A percentile compares a stretch with the other conserved stretches of the same genome.
Conservation (phyloP, 2,113 vertebrate species). For the Mobula hypostoma region DNA sequence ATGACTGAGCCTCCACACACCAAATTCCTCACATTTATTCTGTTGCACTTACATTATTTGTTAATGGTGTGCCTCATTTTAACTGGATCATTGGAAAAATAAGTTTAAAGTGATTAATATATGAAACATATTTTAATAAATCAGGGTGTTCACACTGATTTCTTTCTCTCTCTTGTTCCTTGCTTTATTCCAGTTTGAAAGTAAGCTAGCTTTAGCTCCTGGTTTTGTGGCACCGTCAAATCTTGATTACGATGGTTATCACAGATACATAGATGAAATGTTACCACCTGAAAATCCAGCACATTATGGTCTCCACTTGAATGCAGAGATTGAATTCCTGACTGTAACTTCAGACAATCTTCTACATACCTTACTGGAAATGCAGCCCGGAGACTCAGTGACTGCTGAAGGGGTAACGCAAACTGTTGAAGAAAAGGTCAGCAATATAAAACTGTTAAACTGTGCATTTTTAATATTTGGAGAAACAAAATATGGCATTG, state of each 20-base stretch:
- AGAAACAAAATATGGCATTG: neutral
- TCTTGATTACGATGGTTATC: conserved; percentile 56
- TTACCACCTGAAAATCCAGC: conserved; percentile 58
- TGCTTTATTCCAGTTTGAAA: conserved; percentile 56
- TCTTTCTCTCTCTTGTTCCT: conserved; percentile 37
- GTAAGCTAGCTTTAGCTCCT: conserved; percentile 56
- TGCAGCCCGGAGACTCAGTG: conserved; percentile 62
- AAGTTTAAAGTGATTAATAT: neutral
- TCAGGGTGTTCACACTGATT: conserved; percentile 38
- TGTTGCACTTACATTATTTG: too few relatives aligned
- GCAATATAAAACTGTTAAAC: neutral
- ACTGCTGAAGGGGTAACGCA: conserved; percentile 58
- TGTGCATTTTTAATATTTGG: neutral
- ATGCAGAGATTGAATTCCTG: conserved; percentile 63
- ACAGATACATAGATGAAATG: conserved; percentile 62
- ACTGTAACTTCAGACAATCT: conserved; percentile 61
- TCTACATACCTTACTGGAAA: conserved; percentile 68
- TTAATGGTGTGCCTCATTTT: neutral
- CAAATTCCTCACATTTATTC: too few relatives aligned
- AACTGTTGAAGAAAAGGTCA: conserved; percentile 69
- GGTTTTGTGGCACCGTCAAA: conserved; percentile 55
- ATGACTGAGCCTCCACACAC: too few relatives aligned
- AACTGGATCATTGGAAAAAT: neutral
- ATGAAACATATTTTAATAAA: neutral
- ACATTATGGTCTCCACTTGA: conserved; percentile 59